Base-by-base conservation (phyloP, 2,797 vertebrate species). In the Etheostoma nigrum region DNA sequence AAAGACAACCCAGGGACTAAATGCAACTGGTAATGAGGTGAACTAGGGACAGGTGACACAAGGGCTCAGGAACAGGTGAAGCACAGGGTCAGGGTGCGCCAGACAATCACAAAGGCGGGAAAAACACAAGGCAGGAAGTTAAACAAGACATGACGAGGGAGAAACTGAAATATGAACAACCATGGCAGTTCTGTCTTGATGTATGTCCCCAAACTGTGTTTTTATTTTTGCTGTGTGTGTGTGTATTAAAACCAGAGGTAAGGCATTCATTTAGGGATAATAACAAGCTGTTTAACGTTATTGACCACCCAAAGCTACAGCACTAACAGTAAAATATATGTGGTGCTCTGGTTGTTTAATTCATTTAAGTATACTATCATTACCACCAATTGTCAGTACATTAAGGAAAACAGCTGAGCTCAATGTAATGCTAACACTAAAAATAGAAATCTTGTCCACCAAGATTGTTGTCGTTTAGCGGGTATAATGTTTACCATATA, bases 251-350 rank as follows among this genome's bases (percentile, higher is more conserved):
- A 72, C 51, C 47, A 57, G 42, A 53, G 44, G 67, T 23, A 57
- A 25, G 16, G 1, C 66, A 62, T 68, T 84, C 6, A 67, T 54
- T 61, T 21, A 72, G 49, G 8, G 40, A 65, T 60, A 64, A 72
- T 54, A 74, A 72, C 72, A 73, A 77, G 61, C 70, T 73, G 54
- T 63, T 69, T 30, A 64, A 52, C 10, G 3, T 64, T 79, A 72
- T 77, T 79, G 63, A 73, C 53, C 60, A 84, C 77, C 64, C 60
- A 67, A 53, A 84, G 74, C 77, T 58, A 72, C 49, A 54, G 67
- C 72, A 69, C 53, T 86, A 75, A 79, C 72, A 72, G 19, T 86
- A 52, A 84, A 77, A 67, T 64, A 30, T n/a, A 30, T 33, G 47
- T 1, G 0, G 25, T 19, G 30, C 62, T 69, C 12, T n/a, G n/a